Conservation (phyloP, 2,113 vertebrate genomes). For the Stercorarius parasiticus region DNA sequence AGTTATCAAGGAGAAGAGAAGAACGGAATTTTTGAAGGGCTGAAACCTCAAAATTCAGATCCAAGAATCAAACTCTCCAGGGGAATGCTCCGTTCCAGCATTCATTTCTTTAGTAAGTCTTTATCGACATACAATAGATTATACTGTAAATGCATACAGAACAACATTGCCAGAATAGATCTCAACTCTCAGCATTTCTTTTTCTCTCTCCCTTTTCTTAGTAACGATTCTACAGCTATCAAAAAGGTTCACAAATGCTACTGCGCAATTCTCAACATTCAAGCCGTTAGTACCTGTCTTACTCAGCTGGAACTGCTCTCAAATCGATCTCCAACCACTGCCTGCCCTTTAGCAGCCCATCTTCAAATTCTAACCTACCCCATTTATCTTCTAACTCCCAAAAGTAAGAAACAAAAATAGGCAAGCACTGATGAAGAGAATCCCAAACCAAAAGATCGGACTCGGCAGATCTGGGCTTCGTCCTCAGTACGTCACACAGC, state of each 20-base stretch:
- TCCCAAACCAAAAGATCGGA: neutral
- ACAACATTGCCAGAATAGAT: neutral
- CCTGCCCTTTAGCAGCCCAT: neutral
- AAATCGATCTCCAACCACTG: neutral
- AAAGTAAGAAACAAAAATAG: neutral
- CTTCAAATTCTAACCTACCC: neutral
- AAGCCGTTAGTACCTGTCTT: neutral
- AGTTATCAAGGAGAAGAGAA: conserved; percentile 19
- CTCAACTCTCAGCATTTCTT: neutral
- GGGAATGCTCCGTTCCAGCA: neutral
- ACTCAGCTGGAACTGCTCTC: neutral
- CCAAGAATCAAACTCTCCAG: neutral
- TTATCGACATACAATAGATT: neutral
- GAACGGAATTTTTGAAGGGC: conserved; percentile 1
- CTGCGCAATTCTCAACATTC: neutral
- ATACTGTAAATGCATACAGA: neutral
- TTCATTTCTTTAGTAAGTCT: neutral
- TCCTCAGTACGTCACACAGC: neutral
- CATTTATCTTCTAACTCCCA: neutral
- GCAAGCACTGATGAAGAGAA: neutral
- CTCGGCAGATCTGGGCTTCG: neutral
- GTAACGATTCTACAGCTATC: neutral
- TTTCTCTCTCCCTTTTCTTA: neutral
- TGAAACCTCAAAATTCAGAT: neutral
- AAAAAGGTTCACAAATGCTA: neutral